Evolutionary conservation across 2,797 vertebrate species (phyloP).

Genomic region (Ispidina lecontei): DNA sequence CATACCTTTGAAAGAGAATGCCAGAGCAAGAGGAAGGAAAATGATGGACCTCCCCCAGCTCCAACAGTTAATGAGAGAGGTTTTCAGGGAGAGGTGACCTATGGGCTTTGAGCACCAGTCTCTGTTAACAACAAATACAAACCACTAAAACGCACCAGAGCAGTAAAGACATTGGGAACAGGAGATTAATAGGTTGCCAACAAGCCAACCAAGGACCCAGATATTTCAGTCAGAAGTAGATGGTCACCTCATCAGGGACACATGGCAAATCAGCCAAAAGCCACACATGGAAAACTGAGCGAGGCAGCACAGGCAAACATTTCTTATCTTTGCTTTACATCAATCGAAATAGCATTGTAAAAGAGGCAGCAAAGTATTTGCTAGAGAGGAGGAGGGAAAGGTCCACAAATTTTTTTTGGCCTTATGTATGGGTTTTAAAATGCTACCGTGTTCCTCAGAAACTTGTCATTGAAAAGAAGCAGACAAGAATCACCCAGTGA

Average conservation of each 20-base stretch:
- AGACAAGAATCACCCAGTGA: background rate
- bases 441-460: background rate
- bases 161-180: background rate
- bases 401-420: background rate
- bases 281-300: slow-evolving; percentile 3
- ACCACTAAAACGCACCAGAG: background rate
- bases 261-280: slow-evolving; percentile 30
- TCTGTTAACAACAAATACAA: background rate
- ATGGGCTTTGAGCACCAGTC: background rate
- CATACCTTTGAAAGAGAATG: background rate
- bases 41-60: background rate
- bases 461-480: background rate
- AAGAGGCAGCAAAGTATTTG: slow-evolving; percentile 39
- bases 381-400: slow-evolving; percentile 15
- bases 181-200: slow-evolving; percentile 37
- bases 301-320: background rate
- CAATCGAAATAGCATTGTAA: slow-evolving; percentile 28
- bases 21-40: background rate
- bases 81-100: background rate
- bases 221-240: background rate
- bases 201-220: slow-evolving; percentile 10
- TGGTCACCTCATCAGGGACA: slow-evolving; percentile 23
- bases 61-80: background rate
- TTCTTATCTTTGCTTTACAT: slow-evolving; percentile 19
- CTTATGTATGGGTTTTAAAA: background rate